Evolutionary conservation across 2,113 vertebrate genomes (phyloP).

Genomic region (Dipodomys stephensi): DNA sequence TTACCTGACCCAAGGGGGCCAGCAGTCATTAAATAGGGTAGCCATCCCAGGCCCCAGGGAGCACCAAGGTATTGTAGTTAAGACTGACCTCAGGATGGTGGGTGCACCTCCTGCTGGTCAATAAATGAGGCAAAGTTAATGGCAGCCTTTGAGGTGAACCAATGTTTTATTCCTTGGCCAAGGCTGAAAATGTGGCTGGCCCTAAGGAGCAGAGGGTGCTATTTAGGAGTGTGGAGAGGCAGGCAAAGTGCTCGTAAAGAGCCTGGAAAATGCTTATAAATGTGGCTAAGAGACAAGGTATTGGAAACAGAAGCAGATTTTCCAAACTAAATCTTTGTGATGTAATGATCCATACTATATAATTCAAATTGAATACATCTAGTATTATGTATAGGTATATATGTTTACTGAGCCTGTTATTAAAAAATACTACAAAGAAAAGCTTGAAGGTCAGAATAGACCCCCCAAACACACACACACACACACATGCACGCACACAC

Average conservation of each 20-base stretch:
- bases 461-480: no score
- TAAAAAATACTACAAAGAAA: no score
- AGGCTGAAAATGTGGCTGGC: slow-evolving; percentile 37
- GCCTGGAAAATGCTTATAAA: slow-evolving; percentile 69
- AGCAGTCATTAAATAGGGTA: slow-evolving; percentile 60
- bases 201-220: slow-evolving; percentile 52
- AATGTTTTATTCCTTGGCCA: slow-evolving; percentile 54
- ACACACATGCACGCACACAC: background rate
- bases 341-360: slow-evolving; percentile 55
- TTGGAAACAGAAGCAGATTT: slow-evolving; percentile 75
- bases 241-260: slow-evolving; percentile 38
- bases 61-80: background rate
- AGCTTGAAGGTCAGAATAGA: background rate
- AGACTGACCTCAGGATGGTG: slow-evolving; percentile 52
- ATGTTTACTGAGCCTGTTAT: no score
- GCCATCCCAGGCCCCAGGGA: slow-evolving; percentile 19
- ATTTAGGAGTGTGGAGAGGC: slow-evolving; percentile 71
- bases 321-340: slow-evolving; percentile 70
- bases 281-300: slow-evolving; percentile 54
- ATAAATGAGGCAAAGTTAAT: slow-evolving; percentile 78
- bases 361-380: background rate
- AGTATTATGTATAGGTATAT: no score
- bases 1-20: slow-evolving; percentile 70
- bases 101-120: slow-evolving; percentile 73
- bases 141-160: slow-evolving; percentile 70